Evolutionary conservation across 2,888 invertebrate genomes (phyloP).

Genomic region (Cataglyphis altisquamis): DNA sequence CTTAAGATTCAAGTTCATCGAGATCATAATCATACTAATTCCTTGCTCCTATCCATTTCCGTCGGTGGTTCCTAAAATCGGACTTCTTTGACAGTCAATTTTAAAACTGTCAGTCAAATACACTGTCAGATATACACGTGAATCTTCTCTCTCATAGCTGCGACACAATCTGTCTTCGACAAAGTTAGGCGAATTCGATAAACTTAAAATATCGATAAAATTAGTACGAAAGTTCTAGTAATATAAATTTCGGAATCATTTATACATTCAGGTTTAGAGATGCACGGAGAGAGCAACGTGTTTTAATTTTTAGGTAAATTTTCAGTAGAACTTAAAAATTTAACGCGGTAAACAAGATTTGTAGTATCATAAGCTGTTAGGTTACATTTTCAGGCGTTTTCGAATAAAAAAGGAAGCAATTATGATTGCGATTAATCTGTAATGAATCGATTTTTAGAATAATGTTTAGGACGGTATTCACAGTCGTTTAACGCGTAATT

Average conservation of each 20-base stretch:
- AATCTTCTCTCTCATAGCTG: neutral
- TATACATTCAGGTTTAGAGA: conserved; percentile 9
- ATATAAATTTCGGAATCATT: conserved; percentile 1
- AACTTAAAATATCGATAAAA: conserved; percentile 4
- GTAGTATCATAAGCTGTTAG: conserved; percentile 23
- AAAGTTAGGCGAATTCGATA: conserved; percentile 15
- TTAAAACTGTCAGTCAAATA: neutral
- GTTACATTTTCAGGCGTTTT: conserved; percentile 20
- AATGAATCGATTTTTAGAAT: conserved; percentile 20
- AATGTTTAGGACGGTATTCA: neutral
- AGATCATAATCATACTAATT: neutral
- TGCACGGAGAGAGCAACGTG: neutral
- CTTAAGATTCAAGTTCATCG: neutral
- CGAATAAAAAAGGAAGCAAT: neutral
- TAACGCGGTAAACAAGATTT: conserved; percentile 34
- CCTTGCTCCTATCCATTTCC: neutral
- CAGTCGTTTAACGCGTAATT: neutral
- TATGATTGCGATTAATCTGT: conserved; percentile 11
- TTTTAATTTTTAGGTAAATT: conserved; percentile 43
- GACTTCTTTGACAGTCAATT: neutral
- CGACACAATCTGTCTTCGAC: conserved; percentile 3
- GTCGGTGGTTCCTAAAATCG: conserved; percentile 13
- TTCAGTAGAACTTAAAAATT: conserved; percentile 23
- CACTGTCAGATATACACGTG: neutral
- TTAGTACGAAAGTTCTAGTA: neutral